Evolutionary conservation across 1,140 invertebrate species (phyloP).

Genomic region (Brachionus angularis): DNA sequence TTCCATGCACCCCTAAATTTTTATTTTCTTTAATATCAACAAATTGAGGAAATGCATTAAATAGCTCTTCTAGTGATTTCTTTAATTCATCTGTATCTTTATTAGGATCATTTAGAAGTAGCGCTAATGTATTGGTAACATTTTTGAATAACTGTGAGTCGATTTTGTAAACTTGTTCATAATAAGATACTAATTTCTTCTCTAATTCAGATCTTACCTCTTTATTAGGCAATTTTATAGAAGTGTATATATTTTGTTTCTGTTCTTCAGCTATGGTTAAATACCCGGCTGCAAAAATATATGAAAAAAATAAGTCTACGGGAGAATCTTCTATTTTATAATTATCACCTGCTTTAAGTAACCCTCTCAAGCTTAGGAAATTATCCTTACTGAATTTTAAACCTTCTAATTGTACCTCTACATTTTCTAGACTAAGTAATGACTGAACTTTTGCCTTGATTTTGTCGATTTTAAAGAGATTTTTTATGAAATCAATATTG

Average conservation of each 20-base stretch:
- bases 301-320: neutral
- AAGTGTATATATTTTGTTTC: neutral
- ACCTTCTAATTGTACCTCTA: neutral
- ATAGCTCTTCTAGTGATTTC: neutral
- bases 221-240: neutral
- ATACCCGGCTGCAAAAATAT: neutral
- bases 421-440: too few relatives aligned
- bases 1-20: slow-evolving; percentile 11
- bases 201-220: neutral
- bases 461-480: neutral
- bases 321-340: neutral
- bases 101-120: neutral
- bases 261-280: neutral
- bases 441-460: neutral
- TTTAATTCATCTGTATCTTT: neutral
- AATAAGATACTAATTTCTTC: neutral
- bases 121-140: neutral
- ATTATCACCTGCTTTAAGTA: neutral
- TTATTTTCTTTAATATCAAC: neutral
- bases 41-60: neutral
- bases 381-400: neutral
- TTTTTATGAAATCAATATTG: neutral
- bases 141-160: neutral
- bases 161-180: neutral
- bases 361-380: neutral